Evolutionary conservation across 2,113 vertebrate species (phyloP).

Genomic region (Actenoides hombroni): DNA sequence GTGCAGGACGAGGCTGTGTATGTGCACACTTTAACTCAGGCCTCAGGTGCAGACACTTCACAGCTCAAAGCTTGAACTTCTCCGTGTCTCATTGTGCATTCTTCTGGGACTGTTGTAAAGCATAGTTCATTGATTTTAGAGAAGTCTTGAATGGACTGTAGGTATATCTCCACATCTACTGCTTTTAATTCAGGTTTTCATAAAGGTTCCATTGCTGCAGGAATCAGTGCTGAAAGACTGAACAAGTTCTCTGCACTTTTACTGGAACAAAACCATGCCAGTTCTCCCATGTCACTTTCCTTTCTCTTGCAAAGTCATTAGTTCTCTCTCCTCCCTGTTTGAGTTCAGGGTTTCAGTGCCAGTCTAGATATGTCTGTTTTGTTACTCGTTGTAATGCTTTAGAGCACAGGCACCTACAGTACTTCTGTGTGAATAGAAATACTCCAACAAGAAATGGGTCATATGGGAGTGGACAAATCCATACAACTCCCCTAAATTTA

Average conservation of each 20-base stretch:
- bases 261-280: background rate
- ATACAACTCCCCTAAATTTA: background rate
- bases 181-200: background rate
- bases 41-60: background rate
- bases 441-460: background rate
- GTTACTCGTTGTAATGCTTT: background rate
- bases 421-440: background rate
- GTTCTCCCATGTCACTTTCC: background rate
- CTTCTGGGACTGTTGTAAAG: background rate
- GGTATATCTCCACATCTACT: background rate
- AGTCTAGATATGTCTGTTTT: background rate
- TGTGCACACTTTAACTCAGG: background rate
- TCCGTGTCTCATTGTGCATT: background rate
- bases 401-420: background rate
- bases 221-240: background rate
- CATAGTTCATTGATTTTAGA: background rate
- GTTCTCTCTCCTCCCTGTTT: background rate
- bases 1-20: accelerated
- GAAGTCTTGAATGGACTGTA: background rate
- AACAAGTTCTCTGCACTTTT: background rate
- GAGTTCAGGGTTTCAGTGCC: background rate
- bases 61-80: background rate
- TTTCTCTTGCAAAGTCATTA: background rate
- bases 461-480: background rate
- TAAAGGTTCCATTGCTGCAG: background rate